phyloP scores from a whole-genome alignment of 2,113 vertebrate species.

The Pangasianodon gigas region DNA sequence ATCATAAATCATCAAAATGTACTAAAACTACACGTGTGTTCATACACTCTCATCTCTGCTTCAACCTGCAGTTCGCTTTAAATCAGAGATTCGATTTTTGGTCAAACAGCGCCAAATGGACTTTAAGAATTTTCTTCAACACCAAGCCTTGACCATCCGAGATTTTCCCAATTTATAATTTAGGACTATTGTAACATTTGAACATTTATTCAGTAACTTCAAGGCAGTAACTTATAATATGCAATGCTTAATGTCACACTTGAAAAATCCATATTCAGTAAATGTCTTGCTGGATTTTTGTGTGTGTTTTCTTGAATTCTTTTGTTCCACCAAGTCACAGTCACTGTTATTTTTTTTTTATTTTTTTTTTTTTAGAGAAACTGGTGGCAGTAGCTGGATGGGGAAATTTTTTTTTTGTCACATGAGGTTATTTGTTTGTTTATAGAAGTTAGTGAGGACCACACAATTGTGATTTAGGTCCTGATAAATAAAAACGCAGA shows the following conservation, averaged over 20 bases:
- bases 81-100: neutral
- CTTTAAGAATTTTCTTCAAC: neutral
- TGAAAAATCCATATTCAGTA: neutral
- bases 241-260: neutral
- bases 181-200: neutral
- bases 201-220: neutral
- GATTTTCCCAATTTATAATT: neutral
- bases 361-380: neutral
- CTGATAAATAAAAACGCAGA: neutral
- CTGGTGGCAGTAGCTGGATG: too few species aligned
- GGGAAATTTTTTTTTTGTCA: neutral
- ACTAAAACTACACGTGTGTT: neutral
- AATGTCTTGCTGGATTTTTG: neutral
- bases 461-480: neutral
- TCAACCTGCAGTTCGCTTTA: neutral
- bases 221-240: neutral
- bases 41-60: neutral
- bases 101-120: neutral
- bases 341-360: neutral
- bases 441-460: too few species aligned
- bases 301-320: neutral
- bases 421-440: neutral
- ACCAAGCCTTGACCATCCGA: neutral
- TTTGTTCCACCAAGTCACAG: neutral
- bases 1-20: neutral